Conservation (phyloP, 2,888 invertebrate genomes). For the Caenorhabditis zanzibari region DNA sequence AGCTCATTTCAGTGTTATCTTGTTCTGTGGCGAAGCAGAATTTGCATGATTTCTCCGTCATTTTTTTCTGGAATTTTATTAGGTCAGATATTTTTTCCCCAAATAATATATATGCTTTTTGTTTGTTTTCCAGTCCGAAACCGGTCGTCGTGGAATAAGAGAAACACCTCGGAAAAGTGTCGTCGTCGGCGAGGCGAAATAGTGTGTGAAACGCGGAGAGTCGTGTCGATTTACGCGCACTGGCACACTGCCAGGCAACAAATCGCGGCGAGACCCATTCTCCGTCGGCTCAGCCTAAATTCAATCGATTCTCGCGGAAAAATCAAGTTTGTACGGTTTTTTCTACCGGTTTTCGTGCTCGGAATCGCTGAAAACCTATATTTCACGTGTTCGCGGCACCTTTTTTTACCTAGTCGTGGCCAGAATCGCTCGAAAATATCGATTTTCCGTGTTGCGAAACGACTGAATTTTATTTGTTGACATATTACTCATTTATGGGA, state of each 20-base stretch:
- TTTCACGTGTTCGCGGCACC: slow-evolving; percentile 2
- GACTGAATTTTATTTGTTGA: not conserved
- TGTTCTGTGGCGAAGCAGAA: slow-evolving; percentile 54
- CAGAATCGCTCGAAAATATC: slow-evolving; percentile 3
- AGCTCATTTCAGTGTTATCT: slow-evolving; percentile 39
- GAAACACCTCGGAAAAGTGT: not conserved
- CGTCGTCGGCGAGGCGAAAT: slow-evolving; percentile 31
- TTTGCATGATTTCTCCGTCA: slow-evolving; percentile 43
- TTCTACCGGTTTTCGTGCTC: not conserved
- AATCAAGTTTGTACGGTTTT: slow-evolving; percentile 20
- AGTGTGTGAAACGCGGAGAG: slow-evolving; percentile 43
- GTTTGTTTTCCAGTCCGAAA: not conserved
- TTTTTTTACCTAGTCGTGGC: not conserved
- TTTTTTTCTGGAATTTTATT: not conserved
- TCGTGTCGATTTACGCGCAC: slow-evolving; percentile 61
- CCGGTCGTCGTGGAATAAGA: slow-evolving; percentile 10
- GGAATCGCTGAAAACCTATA: not conserved
- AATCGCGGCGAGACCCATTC: slow-evolving; percentile 62
- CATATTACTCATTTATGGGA: not conserved
- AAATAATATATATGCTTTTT: slow-evolving; percentile 64
- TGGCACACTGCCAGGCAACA: slow-evolving; percentile 45
- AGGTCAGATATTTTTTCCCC: slow-evolving; percentile 34
- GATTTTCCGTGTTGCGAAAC: slow-evolving; percentile 26
- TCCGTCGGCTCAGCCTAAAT: slow-evolving; percentile 68
- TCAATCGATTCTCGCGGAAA: slow-evolving; percentile 57